phyloP scores from a whole-genome alignment of 2,888 invertebrate species.

The Rotaria magnacalcarata region DNA sequence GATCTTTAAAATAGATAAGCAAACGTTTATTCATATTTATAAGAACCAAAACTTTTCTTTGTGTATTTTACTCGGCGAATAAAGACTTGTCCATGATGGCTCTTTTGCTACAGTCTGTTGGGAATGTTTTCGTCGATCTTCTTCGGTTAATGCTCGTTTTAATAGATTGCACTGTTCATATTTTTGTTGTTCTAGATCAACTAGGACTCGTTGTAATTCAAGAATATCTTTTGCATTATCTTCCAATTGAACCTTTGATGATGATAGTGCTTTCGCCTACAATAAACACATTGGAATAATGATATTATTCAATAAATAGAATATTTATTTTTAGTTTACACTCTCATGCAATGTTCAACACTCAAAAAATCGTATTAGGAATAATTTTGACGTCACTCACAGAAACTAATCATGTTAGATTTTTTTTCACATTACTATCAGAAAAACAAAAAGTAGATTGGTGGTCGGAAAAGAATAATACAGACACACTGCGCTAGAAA shows the following conservation, averaged over 20 bases:
- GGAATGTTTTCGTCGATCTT: conserved; percentile 23
- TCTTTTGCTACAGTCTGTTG: conserved; percentile 26
- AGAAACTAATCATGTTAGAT: too few species aligned
- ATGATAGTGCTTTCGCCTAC: conserved; percentile 2
- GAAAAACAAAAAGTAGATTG: too few species aligned
- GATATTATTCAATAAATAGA: too few species aligned
- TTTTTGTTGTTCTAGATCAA: conserved; percentile 14
- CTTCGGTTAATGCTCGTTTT: not conserved
- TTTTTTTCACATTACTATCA: too few species aligned
- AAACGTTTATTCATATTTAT: not conserved
- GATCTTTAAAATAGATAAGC: not conserved
- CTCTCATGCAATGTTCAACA: too few species aligned
- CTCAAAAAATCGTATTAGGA: too few species aligned
- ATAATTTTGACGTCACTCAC: too few species aligned
- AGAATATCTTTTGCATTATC: conserved; percentile 6
- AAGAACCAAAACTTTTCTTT: not conserved
- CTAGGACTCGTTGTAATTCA: not conserved
- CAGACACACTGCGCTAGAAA: too few species aligned
- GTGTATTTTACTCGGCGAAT: not conserved
- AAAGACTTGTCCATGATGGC: conserved; percentile 31
- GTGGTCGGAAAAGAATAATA: too few species aligned
- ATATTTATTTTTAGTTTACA: too few species aligned
- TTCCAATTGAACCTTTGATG: conserved; percentile 28
- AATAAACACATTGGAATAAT: not conserved
- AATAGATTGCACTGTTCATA: conserved; percentile 12